Evolutionary conservation across 2,888 invertebrate species (phyloP).

Genomic region (Ethmia dodecea): DNA sequence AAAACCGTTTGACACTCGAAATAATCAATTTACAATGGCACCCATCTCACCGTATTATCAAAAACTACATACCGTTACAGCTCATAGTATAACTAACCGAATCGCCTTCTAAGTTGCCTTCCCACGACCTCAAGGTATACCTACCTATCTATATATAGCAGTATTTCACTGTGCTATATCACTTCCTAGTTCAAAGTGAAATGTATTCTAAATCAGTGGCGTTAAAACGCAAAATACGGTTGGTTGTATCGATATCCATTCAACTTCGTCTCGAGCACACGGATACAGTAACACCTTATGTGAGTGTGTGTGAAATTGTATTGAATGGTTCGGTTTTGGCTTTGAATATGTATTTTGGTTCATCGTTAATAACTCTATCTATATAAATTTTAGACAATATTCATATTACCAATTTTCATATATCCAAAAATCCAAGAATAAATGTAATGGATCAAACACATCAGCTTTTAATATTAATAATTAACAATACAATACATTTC

Average conservation of each 20-base stretch:
- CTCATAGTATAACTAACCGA: constrained; percentile 58
- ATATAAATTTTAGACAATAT: no score
- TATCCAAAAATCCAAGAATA: no score
- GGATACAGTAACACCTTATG: constrained; percentile 45
- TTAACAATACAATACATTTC: no score
- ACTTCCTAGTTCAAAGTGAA: constrained; percentile 61
- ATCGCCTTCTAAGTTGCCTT: constrained; percentile 56
- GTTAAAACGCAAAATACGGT: constrained; percentile 32
- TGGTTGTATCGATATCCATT: constrained; percentile 47
- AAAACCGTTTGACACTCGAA: no score
- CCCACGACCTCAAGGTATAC: constrained; percentile 58
- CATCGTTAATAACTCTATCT: no score
- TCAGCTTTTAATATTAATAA: no score
- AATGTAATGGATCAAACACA: no score
- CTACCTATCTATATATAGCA: constrained; percentile 1
- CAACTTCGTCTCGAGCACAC: constrained; percentile 64
- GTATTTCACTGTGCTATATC: constrained; percentile 51
- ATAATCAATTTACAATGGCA: constrained; percentile 17
- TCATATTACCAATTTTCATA: no score
- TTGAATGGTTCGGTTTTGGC: no score
- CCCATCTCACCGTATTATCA: constrained; percentile 45
- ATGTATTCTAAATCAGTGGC: constrained; percentile 26
- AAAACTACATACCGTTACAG: constrained; percentile 58
- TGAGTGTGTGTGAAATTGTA: constrained; percentile 43
- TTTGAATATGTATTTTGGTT: no score